Evolutionary conservation across 1,140 invertebrate species (phyloP), one percentile per base, ranked within the genome.

Genomic region (Zaprionus africanus): DNA sequence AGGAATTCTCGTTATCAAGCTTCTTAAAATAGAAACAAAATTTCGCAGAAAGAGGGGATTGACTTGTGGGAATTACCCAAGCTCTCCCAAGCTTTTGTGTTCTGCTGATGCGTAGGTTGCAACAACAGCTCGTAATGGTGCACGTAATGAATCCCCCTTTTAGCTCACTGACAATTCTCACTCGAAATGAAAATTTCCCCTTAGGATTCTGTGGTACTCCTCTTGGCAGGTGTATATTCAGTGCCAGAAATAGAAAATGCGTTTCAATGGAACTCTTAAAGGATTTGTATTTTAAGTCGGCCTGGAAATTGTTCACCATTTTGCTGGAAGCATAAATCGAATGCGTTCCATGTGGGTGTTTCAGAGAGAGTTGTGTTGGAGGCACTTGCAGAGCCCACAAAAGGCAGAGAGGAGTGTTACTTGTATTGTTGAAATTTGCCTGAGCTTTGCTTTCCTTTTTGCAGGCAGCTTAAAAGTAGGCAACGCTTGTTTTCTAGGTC

Each of bases 231-330:
- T 15, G 3, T 38, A 38, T 41, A n/a, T 17, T 15, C n/a, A 17
- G n/a, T 43, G 41, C 41, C 7, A 6, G 41, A 46, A 46, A 17
- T 17, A 46, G 41, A 46, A 46, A 46, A 46, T 46, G 41, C 41
- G n/a, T 46, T 46, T 17, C 41, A 46, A 46, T 46, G 6, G n/a
- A n/a, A 46, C n/a, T 9, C 41, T 17, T 17, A 46, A 46, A 46
- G 41, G 41, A 46, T 46, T 46, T 46, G 1, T 17, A 43, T 46
- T 46, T 46, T 17, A 46, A 19, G n/a, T 17, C n/a, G n/a, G n/a
- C n/a, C 41, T 46, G n/a, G n/a, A n/a, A 46, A 46, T 46, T 17
- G 41, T 46, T 9, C 41, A 46, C n/a, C n/a, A 46, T 46, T 46
- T 46, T 17, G 41, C 41, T 17, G n/a, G 15, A 6, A 43, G 5